Evolutionary conservation across 2,113 vertebrate genomes (phyloP), one percentile per base, ranked within the genome.

Genomic region (Notothenia coriiceps): DNA sequence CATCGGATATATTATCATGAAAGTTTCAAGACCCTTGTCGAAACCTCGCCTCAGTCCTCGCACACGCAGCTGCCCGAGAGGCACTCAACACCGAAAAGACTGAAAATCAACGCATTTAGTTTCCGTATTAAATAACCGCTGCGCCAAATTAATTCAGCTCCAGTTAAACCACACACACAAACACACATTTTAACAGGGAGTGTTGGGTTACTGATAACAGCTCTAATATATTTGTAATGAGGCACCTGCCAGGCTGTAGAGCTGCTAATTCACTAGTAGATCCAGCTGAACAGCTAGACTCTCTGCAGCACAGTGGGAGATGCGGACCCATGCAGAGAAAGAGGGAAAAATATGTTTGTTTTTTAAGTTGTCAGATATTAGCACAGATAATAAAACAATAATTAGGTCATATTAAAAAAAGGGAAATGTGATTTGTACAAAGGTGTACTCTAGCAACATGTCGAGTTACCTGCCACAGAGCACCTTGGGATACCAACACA

Each of bases 161-260:
- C 67, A 82, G 78, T 84, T 88, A 87, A 77, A 77, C 55, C 40
- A 49, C 43, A 29, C 14, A 46, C 59, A 69, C 51, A 40, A 46
- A 65, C 61, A 62, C 51, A 60, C 82, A 77, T 86, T 82, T 64
- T 72, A 81, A 74, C 74, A 76, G 86, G 54, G 82, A 78, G 83
- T 63, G 62, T 80, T 86, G 78, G 79, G 86, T 86, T 87, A 83
- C 86, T 89, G 87, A 90, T 91, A 91, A 91, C 74, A 83, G 85
- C 86, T 82, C 72, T 91, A 88, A 93, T 89, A 90, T 90, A 90
- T 86, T 89, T 85, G 85, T 93, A 92, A 93, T 93, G 89, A 92
- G 91, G 77, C 86, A 88, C 89, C 90, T 89, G 90, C 90, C 79
- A 85, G 82, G 91, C 86, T 83, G 86, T 46, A 74, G 80, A 88